Evolutionary conservation across 1,140 invertebrate species (phyloP), one percentile per base, ranked within the genome.

Genomic region (Latrodectus geometricus): DNA sequence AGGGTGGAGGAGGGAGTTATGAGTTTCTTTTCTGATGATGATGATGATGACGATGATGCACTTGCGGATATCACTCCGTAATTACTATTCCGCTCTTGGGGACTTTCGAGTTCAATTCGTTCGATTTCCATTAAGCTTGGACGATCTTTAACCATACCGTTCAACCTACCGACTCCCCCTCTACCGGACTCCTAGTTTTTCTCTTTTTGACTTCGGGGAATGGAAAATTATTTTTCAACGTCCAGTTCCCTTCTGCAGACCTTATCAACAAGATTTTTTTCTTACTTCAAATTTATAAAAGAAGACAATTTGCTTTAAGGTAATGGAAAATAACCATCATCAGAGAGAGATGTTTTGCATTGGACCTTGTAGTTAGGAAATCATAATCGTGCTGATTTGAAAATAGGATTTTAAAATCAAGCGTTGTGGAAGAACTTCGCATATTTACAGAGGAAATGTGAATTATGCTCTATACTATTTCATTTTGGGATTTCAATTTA

Each of bases 91-190:
- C 66, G 56, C 65, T 75, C 72, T 35, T 54, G 61, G 14, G 48
- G 72, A 56, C 65, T 52, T 8, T 54, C 23, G 80, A 70, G 72
- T 84, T 84, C 83, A 77, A 86, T 86, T 70, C 83, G 83, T 86
- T 86, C 83, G 83, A 86, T 86, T 86, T 86, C 83, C 83, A 86
- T 86, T 86, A 86, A 49, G 70, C 70, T 65, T 35, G 70, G 52
- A 35, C 49, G 70, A 21, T 74, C 72, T 74, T 74, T 74, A 49
- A 74, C 23, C 54, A 54, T 35, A 35, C 54, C 72, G n/a, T 65
- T 49, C 17, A 8, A 12, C 14, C 17, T 21, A 11, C 8, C 23
- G 12, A 15, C 49, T 56, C 78, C n/a, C 78, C 78, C 78, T 72
- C 61, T 20, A 21, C 35, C 35, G 5, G 35, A 35, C 35, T 35